A percentile compares a stretch with the other conserved stretches of the same genome.
Conservation (phyloP, 2,888 invertebrate genomes). For the Hemicrepidius hirtus region DNA sequence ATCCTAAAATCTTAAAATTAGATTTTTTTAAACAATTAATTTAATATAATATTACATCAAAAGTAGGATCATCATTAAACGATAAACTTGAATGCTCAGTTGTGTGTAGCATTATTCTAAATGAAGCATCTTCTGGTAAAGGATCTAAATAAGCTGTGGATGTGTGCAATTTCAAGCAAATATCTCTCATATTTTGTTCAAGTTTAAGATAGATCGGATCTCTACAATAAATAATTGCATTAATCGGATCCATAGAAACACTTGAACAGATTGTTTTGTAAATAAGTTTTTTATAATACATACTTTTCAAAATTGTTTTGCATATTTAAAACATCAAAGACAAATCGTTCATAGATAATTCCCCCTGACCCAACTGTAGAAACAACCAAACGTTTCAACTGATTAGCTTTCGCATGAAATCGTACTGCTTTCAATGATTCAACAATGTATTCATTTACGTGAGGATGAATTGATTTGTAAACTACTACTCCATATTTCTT, state of each 20-base stretch:
- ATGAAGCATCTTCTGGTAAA: constrained; percentile 75
- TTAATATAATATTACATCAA: constrained; percentile 66
- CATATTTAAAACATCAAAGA: constrained; percentile 70
- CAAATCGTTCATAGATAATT: constrained; percentile 71
- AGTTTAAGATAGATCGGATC: constrained; percentile 79
- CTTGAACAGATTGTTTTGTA: too few species aligned
- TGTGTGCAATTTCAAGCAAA: constrained; percentile 76
- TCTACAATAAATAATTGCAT: too few species aligned
- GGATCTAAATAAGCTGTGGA: constrained; percentile 72
- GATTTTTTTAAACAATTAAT: background rate
- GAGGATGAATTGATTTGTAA: constrained; percentile 78
- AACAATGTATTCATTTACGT: constrained; percentile 78
- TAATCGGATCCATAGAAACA: too few species aligned
- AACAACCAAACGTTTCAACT: constrained; percentile 74
- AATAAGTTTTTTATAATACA: too few species aligned
- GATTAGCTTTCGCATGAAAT: constrained; percentile 73
- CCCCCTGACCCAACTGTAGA: constrained; percentile 71
- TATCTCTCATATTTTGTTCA: constrained; percentile 78
- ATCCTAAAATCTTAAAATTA: constrained; percentile 61
- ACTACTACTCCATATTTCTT: constrained; percentile 79
- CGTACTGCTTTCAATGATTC: constrained; percentile 74
- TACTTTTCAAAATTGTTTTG: constrained; percentile 62
- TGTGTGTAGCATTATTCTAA: constrained; percentile 77
- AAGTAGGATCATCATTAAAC: constrained; percentile 74
- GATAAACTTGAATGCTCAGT: constrained; percentile 76